Evolutionary conservation across 2,888 invertebrate species (phyloP), one percentile per base, ranked within the genome.

Genomic region (Cristatella mucedo): DNA sequence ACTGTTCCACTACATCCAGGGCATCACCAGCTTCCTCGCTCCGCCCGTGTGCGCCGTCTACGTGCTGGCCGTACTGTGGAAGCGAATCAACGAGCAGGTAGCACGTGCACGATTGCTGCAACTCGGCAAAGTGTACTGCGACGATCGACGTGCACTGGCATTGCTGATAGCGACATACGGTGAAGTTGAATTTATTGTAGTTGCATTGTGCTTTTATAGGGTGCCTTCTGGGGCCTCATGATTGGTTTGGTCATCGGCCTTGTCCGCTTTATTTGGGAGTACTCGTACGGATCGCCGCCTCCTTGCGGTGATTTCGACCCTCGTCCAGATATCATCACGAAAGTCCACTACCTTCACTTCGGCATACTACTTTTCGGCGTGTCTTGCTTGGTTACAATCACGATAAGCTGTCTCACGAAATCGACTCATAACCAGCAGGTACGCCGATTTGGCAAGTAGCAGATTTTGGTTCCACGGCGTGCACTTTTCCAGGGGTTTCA

Each of bases 181-280:
- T n/a, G n/a, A n/a, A n/a, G n/a, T n/a, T 11, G 13, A 26, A 26
- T 11, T 26, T 20, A 26, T 16, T 3, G 16, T 11, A 36, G 30
- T 33, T 16, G 22, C 7, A 40, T 9, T 19, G 16, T 44, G 16
- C 24, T 41, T 34, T 42, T 41, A 44, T 51, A 72, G 71, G 73
- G 72, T 4, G 73, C 73, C 0, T 73, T 73, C 55, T 71, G 68
- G 68, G 69, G 71, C 4, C 53, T 73, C 22, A 70, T 74, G 67
- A 49, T 65, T n/a, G 73, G 73, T 0, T 54, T 73, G 13, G 53
- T 60, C 11, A 56, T 69, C 15, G 71, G 72, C 11, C 41, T 66
- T 42, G 54, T 65, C 15, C 58, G 73, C 22, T 73, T 73, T 49
- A 55, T 60, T 15, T 59, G 71, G 60, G 72, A 73, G 53, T 71